Evolutionary conservation across 2,888 invertebrate genomes (phyloP), one percentile per base, ranked within the genome.

Genomic region (Zelleria hepariella): DNA sequence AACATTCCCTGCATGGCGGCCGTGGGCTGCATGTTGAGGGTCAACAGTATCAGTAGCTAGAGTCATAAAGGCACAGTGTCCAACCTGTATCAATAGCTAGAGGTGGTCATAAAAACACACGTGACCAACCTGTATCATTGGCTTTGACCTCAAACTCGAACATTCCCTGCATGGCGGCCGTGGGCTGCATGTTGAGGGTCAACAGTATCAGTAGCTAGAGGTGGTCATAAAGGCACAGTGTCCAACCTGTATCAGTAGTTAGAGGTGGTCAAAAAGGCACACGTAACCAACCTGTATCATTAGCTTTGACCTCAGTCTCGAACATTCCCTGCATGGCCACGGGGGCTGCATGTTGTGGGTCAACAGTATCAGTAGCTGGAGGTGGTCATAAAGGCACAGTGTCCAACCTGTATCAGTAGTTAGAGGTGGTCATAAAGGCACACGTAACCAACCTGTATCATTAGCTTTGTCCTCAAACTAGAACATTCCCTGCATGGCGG

Each of bases 1-100:
- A 93, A 92, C 81, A 89, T 91, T 61, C 93, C 93, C 25, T 82
- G 82, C 92, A 92, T 92, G 59, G 80, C 78, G 6, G 76, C 73
- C 0, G 85, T 81, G 2, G 91, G 90, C 63, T 82, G 78, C 58
- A 92, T 90, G 66, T 84, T 86, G 23, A 91, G 76, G 0, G 67
- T 73, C 20, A 93, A 71, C 20, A 80, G n/a, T n/a, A n/a, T n/a
- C n/a, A n/a, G n/a, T n/a, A n/a, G n/a, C n/a, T n/a, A n/a, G n/a
- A n/a, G n/a, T n/a, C n/a, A n/a, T n/a, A n/a, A n/a, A n/a, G n/a
- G n/a, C n/a, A n/a, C n/a, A n/a, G n/a, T n/a, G n/a, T n/a, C n/a
- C n/a, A n/a, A n/a, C n/a, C n/a, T n/a, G n/a, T n/a, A n/a, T n/a
- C n/a, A n/a, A n/a, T n/a, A n/a, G n/a, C n/a, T n/a, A n/a, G n/a